Evolutionary conservation across 92 coral and sea anemone species (phyloP), one percentile per base, ranked within the genome.

Genomic region (Bergia sp.): DNA sequence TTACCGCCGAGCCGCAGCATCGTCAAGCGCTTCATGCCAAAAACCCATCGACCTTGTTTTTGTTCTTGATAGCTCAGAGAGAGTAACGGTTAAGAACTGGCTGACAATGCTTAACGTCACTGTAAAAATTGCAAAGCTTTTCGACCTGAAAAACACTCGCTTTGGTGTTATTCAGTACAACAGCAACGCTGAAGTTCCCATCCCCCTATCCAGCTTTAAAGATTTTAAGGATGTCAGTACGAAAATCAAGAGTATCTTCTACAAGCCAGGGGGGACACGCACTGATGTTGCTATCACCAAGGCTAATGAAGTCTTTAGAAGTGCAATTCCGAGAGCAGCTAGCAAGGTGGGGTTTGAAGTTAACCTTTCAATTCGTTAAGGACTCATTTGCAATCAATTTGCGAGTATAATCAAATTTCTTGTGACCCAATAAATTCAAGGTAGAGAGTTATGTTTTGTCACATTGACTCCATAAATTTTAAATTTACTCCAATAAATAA

Each of bases 51-150:
- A 96, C 87, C 86, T 96, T 43, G 89, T 96, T 41, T 91, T 95
- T 65, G 93, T 93, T 61, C 92, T 96, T 38, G 99, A 96, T 90
- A 96, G 99, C 77, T 96, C 99, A 38, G 98, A 96, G 85, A 95
- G 94, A 83, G 90, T 95, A 65, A 95, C 97, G 18, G 92, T 88
- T 37, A 89, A 84, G n/a, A 96, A 96, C 92, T 96, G 98, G 98
- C 82, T 90, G 4, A 94, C 92, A 58, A 76, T 95, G 13, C 40
- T 95, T 55, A 93, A 93, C 44, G 90, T 91, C 83, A 91, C 99
- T 11, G 88, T 53, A 67, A 88, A 88, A 5, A 90, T 96, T 23
- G 94, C 91, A 20, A 74, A 92, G 5, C 88, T 90, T 12, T 95
- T 96, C 40, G 94, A 93, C 66, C 80, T 91, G 73, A 79, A 86